Conservation (phyloP, 2,797 vertebrate genomes). For the Sebastes reedi region DNA sequence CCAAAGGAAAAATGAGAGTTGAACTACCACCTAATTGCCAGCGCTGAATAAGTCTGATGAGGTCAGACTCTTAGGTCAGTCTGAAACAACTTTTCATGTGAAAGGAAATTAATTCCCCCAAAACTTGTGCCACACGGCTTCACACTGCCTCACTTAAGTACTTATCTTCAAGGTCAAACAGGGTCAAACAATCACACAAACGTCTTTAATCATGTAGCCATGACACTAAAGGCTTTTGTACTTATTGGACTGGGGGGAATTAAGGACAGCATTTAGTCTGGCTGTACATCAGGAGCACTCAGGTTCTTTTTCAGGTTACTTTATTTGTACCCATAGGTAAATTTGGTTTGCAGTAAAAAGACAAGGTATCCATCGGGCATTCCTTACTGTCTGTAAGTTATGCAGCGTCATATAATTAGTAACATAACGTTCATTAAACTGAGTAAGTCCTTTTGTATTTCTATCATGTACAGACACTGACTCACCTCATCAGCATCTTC, state of each 20-base stretch:
- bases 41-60: background rate
- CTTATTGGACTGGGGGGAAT: background rate
- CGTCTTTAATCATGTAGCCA: background rate
- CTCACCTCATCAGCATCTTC: background rate
- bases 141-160: background rate
- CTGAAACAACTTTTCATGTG: background rate
- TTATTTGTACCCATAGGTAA: no score
- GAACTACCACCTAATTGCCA: background rate
- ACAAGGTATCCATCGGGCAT: no score
- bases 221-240: background rate
- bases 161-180: background rate
- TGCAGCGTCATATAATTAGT: background rate
- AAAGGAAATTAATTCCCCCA: background rate
- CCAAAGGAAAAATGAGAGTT: background rate
- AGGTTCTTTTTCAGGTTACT: background rate
- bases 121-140: background rate
- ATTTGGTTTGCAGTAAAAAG: no score
- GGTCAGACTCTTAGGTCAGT: conserved; percentile 1
- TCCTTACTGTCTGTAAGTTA: background rate
- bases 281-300: background rate
- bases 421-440: background rate
- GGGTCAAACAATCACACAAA: background rate
- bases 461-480: background rate
- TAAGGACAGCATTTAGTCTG: background rate
- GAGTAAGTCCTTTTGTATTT: background rate